These are phyloP conservation scores for Typhlichthys eigenmanni DNA, from an alignment of 2,797 vertebrate genomes.

Conservation along the genomic window DNA sequence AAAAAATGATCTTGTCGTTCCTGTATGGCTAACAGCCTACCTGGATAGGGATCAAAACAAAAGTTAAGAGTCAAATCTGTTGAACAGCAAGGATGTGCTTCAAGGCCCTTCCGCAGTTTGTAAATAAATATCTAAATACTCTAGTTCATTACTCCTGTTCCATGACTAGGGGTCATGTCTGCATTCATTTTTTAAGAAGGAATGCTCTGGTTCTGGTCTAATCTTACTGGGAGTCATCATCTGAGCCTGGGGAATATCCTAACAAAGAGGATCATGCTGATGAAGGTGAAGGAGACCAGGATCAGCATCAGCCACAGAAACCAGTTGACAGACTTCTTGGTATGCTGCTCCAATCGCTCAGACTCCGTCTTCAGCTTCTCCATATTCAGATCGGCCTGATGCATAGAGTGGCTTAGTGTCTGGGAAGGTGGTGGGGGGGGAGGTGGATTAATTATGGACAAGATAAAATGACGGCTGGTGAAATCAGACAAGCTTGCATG, in stretches of 20 bases:
- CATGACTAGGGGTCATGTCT: no score
- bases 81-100: slow-evolving; percentile 2
- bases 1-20: background rate
- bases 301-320: slow-evolving; percentile 95
- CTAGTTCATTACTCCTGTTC: background rate
- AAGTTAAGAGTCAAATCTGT: slow-evolving; percentile 24
- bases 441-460: background rate
- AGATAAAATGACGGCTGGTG: background rate
- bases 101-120: slow-evolving; percentile 1
- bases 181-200: no score
- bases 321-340: slow-evolving; percentile 98
- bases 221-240: slow-evolving; percentile 64
- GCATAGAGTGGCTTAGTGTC: slow-evolving; percentile 91
- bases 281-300: slow-evolving; percentile 93
- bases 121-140: background rate
- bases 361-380: slow-evolving; percentile 96
- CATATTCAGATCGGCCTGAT: slow-evolving; percentile 92
- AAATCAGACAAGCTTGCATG: no score
- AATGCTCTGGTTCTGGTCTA: slow-evolving; percentile 20
- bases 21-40: slow-evolving; percentile 11
- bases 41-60: slow-evolving; percentile 38
- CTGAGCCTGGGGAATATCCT: slow-evolving; percentile 91
- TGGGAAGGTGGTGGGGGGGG: slow-evolving; percentile 49
- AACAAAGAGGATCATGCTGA: slow-evolving; percentile 98
- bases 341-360: slow-evolving; percentile 91